Percentiles rank a stretch among this genome's conserved stretches.
Evolutionary conservation across 2,113 vertebrate genomes (phyloP).

Genomic region (Poeciliopsis prolifica): DNA sequence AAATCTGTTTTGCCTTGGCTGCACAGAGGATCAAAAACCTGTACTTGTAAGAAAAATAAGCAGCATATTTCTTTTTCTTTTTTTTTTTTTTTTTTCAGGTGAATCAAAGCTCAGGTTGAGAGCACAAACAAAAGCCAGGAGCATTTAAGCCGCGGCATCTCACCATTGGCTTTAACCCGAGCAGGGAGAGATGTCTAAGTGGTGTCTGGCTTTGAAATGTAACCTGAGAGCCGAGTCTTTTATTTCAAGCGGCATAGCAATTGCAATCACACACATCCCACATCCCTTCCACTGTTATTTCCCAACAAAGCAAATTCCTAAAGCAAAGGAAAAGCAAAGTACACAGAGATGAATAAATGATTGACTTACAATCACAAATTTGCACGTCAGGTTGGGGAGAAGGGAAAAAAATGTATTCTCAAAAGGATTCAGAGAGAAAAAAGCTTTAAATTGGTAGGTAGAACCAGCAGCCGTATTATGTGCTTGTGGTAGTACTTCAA

Average conservation of each 20-base stretch:
- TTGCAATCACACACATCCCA: constrained; percentile 61
- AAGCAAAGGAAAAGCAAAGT: constrained; percentile 34
- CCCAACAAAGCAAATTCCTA: constrained; percentile 53
- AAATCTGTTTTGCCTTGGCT: constrained; percentile 34
- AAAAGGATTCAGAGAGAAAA: constrained; percentile 11
- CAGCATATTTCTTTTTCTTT: constrained; percentile 36
- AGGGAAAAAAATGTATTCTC: constrained; percentile 14
- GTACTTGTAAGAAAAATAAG: constrained; percentile 25
- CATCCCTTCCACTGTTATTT: constrained; percentile 45
- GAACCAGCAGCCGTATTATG: too few relatives aligned
- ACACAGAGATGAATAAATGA: constrained; percentile 34
- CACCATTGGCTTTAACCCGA: constrained; percentile 50
- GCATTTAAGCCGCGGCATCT: constrained; percentile 42
- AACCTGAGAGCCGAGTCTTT: constrained; percentile 58
- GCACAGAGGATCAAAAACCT: constrained; percentile 27
- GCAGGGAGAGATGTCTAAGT: constrained; percentile 58
- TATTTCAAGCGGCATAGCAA: constrained; percentile 52
- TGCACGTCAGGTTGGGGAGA: constrained; percentile 32
- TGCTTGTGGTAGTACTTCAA: too few relatives aligned
- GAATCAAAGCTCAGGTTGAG: constrained; percentile 42
- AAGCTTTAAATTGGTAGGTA: not conserved
- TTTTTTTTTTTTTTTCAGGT: constrained; percentile 36
- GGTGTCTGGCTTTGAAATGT: constrained; percentile 64
- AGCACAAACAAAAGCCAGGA: constrained; percentile 38
- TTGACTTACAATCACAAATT: constrained; percentile 24